phyloP scores from a whole-genome alignment of 2,888 invertebrate genomes.

The Erebia epiphron region DNA sequence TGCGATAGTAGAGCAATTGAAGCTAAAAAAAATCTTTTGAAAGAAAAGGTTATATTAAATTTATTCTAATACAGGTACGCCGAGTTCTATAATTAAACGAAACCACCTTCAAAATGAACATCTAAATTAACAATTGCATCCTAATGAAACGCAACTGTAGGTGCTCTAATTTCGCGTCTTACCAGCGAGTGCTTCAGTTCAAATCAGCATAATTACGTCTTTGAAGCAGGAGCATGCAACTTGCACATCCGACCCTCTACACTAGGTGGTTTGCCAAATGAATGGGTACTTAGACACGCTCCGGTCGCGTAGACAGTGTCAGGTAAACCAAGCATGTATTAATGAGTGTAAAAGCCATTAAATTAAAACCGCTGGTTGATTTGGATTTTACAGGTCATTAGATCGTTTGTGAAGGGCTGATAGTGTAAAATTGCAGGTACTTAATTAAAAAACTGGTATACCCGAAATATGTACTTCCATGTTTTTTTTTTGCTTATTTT shows the following conservation, averaged over 20 bases:
- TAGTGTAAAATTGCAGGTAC: too few species aligned
- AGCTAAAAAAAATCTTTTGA: too few species aligned
- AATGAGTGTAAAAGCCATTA: slow-evolving; percentile 26
- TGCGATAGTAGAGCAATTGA: too few species aligned
- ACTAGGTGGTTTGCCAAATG: slow-evolving; percentile 40
- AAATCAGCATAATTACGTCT: slow-evolving; percentile 43
- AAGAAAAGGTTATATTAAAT: too few species aligned
- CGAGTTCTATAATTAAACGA: not conserved
- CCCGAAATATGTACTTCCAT: too few species aligned
- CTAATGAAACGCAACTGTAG: slow-evolving; percentile 32
- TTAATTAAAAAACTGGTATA: too few species aligned
- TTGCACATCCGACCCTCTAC: slow-evolving; percentile 41
- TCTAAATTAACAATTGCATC: slow-evolving; percentile 29
- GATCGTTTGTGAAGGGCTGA: not conserved
- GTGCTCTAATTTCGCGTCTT: slow-evolving; percentile 39
- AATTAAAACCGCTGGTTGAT: slow-evolving; percentile 22
- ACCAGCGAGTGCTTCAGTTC: slow-evolving; percentile 35
- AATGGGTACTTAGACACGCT: slow-evolving; percentile 40
- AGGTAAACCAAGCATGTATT: slow-evolving; percentile 28
- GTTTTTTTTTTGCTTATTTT: too few species aligned
- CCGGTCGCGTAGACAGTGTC: slow-evolving; percentile 35
- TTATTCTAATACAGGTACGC: not conserved
- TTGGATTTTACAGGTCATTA: not conserved
- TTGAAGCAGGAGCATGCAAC: slow-evolving; percentile 39
- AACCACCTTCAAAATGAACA: slow-evolving; percentile 16